Base-by-base conservation (phyloP, 2,113 vertebrate species). In the Larimichthys polyactis region DNA sequence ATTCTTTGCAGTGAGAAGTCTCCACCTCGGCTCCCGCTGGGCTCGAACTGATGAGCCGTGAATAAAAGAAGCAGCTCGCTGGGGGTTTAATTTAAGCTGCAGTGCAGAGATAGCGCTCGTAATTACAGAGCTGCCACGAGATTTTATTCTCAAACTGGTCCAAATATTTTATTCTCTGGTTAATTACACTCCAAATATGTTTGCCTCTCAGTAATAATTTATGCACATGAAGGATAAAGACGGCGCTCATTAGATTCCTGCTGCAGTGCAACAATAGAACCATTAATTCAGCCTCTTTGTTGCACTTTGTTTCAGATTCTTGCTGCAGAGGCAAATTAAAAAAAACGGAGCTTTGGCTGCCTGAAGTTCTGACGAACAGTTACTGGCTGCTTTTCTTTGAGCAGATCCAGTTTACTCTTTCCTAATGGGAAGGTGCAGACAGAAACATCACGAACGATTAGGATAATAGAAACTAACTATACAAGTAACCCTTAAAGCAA, bases 121-220 rank as follows among this genome's bases (percentile, higher is more conserved):
- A 66, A 76, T 76, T 71, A 75, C 43, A 59, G 51, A 14, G 8
- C 44, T 1, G 54, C 55, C 32, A 17, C 54, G 14, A 58, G 14
- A 62, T 5, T 29, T 19, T 20, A 57, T 29, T 65, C 40, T 51
- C 19, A 73, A 73, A 71, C 20, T 12, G 20, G 3, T 46, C 54
- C 60, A 78, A 66, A 67, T 60, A 75, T 70, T 75, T 51, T 32
- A 58, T 9, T 63, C 48, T 49, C 20, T 22, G 27, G 2, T 75
- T 84, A 58, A 75, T 79, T 64, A 69, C 57, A n/a, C 70, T 69
- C 32, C 64, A 70, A 64, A 70, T 19, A 43, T 72, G 63, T 54
- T 60, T 67, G 29, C 29, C 81, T 67, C 67, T 67, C 15, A 14
- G 44, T 32, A 44, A 68, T 67, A 44, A 67, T 67, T 36, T 17